Base-by-base conservation (phyloP, 2,888 invertebrate species). In the Nymphalis urticae region DNA sequence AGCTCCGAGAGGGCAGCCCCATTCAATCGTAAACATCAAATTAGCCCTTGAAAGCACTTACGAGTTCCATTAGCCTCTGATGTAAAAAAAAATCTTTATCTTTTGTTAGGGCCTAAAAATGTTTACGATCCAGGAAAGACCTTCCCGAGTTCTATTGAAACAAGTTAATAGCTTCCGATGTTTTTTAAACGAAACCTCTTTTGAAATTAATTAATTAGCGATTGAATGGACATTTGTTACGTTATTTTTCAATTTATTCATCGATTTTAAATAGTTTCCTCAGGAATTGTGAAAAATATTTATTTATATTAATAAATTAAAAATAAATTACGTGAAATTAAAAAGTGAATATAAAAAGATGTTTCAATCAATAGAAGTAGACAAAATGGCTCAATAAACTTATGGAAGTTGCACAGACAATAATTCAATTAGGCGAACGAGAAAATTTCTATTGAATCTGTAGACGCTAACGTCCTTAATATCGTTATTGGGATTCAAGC, bases 11-110 rank as follows among this genome's bases (percentile, higher is more conserved):
- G 64, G 74, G 62, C 68, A 69, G 67, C 69, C 65, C 70, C 59
- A 74, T 72, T 72, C 75, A 72, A 64, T 73, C 72, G 75, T 74
- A 75, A 75, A 74, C 74, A 75, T 68, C 74, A 74, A 75, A 75
- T 74, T 74, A 74, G 70, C 71, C 68, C 70, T 66, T 61, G 71
- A 74, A 72, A 74, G 67, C 70, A 70, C 70, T 72, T 68, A 68
- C 66, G 60, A 74, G 63, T 72, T 73, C 72, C 72, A 75, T 76
- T 76, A 75, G 72, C 67, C 69, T 68, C 63, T 73, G 72, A 69
- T 75, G 70, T 69, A 67, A 71, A 72, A 75, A 42, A 73, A 71
- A 73, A 68, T 65, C 69, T 69, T 69, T 64, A 73, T 71, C 73
- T 73, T 70, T 72, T 72, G 68, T 73, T 64, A 66, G 67, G 69